phyloP scores from a whole-genome alignment of 2,797 vertebrate genomes.

The Cossypha niveicapilla region DNA sequence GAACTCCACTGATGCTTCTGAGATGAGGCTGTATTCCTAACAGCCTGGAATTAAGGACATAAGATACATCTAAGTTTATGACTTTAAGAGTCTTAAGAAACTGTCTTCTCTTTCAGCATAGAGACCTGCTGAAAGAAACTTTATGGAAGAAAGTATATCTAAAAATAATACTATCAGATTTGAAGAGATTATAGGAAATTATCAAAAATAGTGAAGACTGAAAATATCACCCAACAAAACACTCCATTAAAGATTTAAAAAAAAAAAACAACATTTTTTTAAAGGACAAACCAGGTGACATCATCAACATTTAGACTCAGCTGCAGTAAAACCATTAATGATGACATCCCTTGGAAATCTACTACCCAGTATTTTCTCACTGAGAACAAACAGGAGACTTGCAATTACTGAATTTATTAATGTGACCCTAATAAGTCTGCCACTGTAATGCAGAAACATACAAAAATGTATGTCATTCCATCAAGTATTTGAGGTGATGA shows the following conservation, averaged over 20 bases:
- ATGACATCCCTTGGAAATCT: background rate
- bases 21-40: background rate
- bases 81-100: background rate
- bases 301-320: background rate
- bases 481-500: background rate
- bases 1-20: background rate
- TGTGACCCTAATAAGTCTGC: accelerated
- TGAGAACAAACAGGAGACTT: background rate
- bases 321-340: background rate
- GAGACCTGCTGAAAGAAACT: background rate
- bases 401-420: background rate
- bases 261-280: background rate
- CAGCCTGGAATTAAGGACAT: background rate
- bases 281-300: background rate
- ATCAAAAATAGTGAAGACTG: background rate
- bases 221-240: background rate
- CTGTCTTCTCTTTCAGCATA: background rate
- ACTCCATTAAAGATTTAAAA: background rate
- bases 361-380: background rate
- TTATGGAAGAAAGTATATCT: background rate
- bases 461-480: background rate
- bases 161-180: background rate
- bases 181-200: background rate
- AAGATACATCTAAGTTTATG: background rate
- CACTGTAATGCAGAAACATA: background rate